phyloP scores from a whole-genome alignment of 2,888 invertebrate species.

The Acronicta psi region DNA sequence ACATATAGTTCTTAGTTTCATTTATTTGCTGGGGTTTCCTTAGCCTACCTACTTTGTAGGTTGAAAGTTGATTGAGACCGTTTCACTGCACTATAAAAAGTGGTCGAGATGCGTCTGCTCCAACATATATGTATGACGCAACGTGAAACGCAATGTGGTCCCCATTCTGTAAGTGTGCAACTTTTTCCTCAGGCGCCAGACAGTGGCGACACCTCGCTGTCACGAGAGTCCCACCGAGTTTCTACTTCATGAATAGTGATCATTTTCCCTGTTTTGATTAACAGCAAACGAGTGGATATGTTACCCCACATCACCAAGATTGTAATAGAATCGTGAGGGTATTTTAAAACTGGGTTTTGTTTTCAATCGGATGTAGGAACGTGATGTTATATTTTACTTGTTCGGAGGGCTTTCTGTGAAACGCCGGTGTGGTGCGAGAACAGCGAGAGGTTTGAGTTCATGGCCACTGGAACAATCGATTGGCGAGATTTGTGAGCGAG shows the following conservation, averaged over 20 bases:
- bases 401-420: slow-evolving; percentile 67
- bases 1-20: slow-evolving; percentile 14
- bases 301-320: slow-evolving; percentile 26
- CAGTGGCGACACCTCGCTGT: slow-evolving; percentile 56
- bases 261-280: slow-evolving; percentile 58
- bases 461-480: slow-evolving; percentile 84
- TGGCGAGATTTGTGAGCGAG: slow-evolving; percentile 69
- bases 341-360: slow-evolving; percentile 54
- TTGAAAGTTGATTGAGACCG: slow-evolving; percentile 68
- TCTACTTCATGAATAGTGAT: slow-evolving; percentile 79
- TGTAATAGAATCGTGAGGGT: slow-evolving; percentile 24
- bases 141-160: slow-evolving; percentile 81
- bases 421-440: slow-evolving; percentile 60
- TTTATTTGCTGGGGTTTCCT: slow-evolving; percentile 34
- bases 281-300: slow-evolving; percentile 42
- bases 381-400: slow-evolving; percentile 68
- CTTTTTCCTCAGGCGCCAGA: slow-evolving; percentile 80
- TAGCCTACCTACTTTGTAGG: slow-evolving; percentile 49
- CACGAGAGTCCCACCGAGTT: slow-evolving; percentile 66
- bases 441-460: slow-evolving; percentile 79
- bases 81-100: slow-evolving; percentile 69
- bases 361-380: slow-evolving; percentile 55
- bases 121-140: slow-evolving; percentile 68
- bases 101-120: slow-evolving; percentile 65
- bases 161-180: slow-evolving; percentile 67